phyloP scores from a whole-genome alignment of 1,140 invertebrate genomes.

The Thrips palmi region DNA sequence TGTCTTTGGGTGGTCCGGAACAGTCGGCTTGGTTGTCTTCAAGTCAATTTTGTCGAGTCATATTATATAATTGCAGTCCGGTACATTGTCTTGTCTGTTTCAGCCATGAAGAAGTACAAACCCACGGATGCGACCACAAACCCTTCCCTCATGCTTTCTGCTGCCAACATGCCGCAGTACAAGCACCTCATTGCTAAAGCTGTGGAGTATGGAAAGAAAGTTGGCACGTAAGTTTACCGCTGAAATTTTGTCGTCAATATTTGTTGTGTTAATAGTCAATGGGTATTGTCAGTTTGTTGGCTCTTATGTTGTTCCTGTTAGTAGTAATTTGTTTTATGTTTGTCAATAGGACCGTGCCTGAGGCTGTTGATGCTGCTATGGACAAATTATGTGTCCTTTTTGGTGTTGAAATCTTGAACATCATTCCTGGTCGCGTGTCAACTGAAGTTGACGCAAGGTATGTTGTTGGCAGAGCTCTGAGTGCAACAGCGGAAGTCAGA shows the following conservation, averaged over 20 bases:
- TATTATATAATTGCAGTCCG: too few species aligned
- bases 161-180: conserved; percentile 83
- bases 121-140: conserved; percentile 99
- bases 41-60: too few species aligned
- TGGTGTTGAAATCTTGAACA: conserved; percentile 92
- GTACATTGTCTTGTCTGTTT: too few species aligned
- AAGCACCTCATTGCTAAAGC: conserved; percentile 75
- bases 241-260: not conserved
- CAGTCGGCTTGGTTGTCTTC: too few species aligned
- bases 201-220: conserved; percentile 62
- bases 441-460: conserved; percentile 96
- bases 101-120: conserved; percentile 91
- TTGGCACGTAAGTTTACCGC: conserved; percentile 33
- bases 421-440: conserved; percentile 93
- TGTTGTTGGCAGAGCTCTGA: not conserved
- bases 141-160: conserved; percentile 88
- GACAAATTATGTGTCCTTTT: conserved; percentile 92
- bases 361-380: conserved; percentile 62
- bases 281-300: not conserved
- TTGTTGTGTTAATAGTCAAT: conserved; percentile 1
- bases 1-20: not conserved
- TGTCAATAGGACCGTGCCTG: conserved; percentile 36
- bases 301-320: not conserved
- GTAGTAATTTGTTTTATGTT: not conserved
- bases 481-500: not conserved